Evolutionary conservation across 2,113 vertebrate species (phyloP), one percentile per base, ranked within the genome.

Genomic region (Heteronetta atricapilla): DNA sequence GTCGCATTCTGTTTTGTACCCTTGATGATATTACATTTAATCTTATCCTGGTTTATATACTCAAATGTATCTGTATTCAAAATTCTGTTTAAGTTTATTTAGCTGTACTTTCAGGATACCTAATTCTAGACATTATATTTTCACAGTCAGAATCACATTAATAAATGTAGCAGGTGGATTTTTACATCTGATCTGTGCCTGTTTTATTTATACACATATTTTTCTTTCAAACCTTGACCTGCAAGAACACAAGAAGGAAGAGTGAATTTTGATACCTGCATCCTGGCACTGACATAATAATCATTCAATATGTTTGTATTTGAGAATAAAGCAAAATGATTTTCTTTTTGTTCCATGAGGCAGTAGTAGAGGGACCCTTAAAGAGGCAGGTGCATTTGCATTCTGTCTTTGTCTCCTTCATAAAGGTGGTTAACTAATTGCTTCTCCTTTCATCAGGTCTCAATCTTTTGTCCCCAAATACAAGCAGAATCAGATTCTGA

Each of bases 221-320:
- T 94, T 94, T 91, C 86, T 91, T 96, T 95, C 88, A 97, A 95
- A 90, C 77, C 78, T 97, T 96, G 88, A 97, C 96, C 86, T 33
- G 28, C 83, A 89, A 90, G 80, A 95, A 90, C 91, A 87, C 74
- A 89, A 96, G 92, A 95, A 92, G 88, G 82, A 89, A 97, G 85
- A 93, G 46, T 93, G 72, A 90, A 86, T 97, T 95, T 96, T 89
- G 94, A 95, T 78, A 70, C 40, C 42, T 77, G 68, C 25, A 82
- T 96, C 82, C 90, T 96, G 81, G 77, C 91, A 90, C 23, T 84
- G 87, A 91, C 28, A 91, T 34, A 94, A 93, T 95, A 94, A 95
- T 63, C 4, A 72, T 55, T 70, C 64, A 80, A 55, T 85, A 55
- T 84, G 60, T 84, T 96, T 96, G 70, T 74, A 85, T 93, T 88